A percentile compares a stretch with the other conserved stretches of the same genome.
These are phyloP conservation scores for Calameuta idolon DNA, from an alignment of 2,888 invertebrate genomes.

Conservation along the genomic window DNA sequence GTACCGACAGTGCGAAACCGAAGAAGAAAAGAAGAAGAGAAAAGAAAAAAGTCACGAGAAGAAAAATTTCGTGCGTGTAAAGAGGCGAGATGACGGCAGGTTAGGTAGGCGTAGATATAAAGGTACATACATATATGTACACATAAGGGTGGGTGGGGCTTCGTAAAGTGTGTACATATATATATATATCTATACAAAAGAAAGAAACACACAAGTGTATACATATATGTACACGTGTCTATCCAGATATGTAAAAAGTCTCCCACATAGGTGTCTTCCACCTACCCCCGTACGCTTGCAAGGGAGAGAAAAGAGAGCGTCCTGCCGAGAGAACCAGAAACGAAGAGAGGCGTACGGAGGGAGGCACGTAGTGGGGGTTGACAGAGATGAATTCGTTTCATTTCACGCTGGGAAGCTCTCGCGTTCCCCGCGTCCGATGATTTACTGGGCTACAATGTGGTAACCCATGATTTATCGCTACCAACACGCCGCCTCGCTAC, in stretches of 20 bases:
- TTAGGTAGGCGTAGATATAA: not conserved
- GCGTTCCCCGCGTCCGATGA: slow-evolving; percentile 70
- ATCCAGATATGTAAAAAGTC: slow-evolving; percentile 33
- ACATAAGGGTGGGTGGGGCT: slow-evolving; percentile 35
- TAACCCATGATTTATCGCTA: slow-evolving; percentile 77
- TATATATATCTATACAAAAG: slow-evolving; percentile 31
- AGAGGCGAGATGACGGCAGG: slow-evolving; percentile 43
- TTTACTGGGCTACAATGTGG: slow-evolving; percentile 78
- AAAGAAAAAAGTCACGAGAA: slow-evolving; percentile 17
- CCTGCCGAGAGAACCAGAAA: slow-evolving; percentile 29
- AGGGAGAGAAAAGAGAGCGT: slow-evolving; percentile 56
- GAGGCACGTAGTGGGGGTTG: slow-evolving; percentile 57
- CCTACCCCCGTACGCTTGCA: slow-evolving; percentile 54
- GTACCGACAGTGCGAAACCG: slow-evolving; percentile 20
- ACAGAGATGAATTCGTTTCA: slow-evolving; percentile 70
- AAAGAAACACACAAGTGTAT: not conserved
- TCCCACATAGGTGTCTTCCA: slow-evolving; percentile 36
- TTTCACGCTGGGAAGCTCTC: slow-evolving; percentile 69
- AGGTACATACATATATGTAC: not conserved
- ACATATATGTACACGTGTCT: not conserved
- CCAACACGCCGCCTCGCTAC: slow-evolving; percentile 72
- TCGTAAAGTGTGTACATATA: slow-evolving; percentile 29
- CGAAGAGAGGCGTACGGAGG: slow-evolving; percentile 38
- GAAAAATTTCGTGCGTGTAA: slow-evolving; percentile 42
- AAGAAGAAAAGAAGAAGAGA: slow-evolving; percentile 17